Evolutionary conservation across 1,140 invertebrate genomes (phyloP).

Genomic region (Whitmania pigra): DNA sequence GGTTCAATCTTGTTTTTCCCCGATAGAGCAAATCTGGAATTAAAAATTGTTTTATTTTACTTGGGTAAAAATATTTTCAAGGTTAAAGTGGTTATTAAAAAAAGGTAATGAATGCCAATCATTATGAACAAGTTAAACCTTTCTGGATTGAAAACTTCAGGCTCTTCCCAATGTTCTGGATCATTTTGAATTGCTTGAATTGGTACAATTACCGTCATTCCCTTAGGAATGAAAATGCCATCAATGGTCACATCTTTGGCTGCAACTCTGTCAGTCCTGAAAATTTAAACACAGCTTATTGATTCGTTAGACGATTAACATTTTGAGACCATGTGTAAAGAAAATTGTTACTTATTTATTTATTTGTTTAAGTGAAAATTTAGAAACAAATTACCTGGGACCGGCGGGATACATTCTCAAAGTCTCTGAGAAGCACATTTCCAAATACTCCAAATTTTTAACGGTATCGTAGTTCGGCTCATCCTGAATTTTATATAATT

Average conservation of each 20-base stretch:
- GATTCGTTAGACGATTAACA: background rate
- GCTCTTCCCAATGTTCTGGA: conserved; percentile 41
- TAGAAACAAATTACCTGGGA: conserved; percentile 23
- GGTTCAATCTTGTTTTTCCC: conserved; percentile 37
- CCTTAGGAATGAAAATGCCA: conserved; percentile 45
- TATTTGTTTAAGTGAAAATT: background rate
- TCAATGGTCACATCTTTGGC: conserved; percentile 27
- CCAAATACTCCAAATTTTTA: conserved; percentile 34
- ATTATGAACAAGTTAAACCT: conserved; percentile 26
- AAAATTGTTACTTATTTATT: background rate
- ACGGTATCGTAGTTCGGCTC: conserved; percentile 36
- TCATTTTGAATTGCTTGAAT: conserved; percentile 46
- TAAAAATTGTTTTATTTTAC: background rate
- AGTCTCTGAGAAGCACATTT: conserved; percentile 38
- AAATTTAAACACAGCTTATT: background rate
- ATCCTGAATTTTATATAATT: conserved; percentile 11
- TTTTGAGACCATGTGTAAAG: too few species aligned
- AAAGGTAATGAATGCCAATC: background rate
- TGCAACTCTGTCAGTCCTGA: conserved; percentile 25
- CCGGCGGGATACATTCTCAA: conserved; percentile 37
- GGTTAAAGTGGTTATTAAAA: background rate
- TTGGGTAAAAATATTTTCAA: background rate
- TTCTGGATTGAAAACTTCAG: conserved; percentile 41
- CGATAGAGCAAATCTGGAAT: conserved; percentile 27
- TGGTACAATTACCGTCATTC: conserved; percentile 42